phyloP scores from a whole-genome alignment of 2,888 invertebrate species.

The Trichopoda pennipes region DNA sequence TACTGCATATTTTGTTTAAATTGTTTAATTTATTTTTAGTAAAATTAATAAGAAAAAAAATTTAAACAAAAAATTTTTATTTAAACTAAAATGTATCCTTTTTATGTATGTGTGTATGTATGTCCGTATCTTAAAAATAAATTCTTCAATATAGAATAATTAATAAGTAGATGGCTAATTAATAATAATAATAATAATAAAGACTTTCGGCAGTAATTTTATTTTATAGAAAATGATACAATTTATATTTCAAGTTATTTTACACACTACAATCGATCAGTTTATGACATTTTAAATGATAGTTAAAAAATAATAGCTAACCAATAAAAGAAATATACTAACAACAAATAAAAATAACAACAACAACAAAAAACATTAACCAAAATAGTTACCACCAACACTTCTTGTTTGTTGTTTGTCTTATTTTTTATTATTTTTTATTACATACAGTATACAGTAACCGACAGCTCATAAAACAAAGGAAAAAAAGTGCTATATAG shows the following conservation, averaged over 20 bases:
- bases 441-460: not conserved
- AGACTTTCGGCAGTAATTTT: constrained; percentile 32
- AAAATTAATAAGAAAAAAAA: not conserved
- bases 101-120: too few relatives aligned
- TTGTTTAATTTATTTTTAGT: too few relatives aligned
- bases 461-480: constrained; percentile 42
- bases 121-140: too few relatives aligned
- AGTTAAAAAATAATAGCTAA: constrained; percentile 67
- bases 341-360: constrained; percentile 46
- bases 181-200: constrained; percentile 17
- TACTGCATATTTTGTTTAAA: not conserved
- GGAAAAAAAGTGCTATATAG: constrained; percentile 3
- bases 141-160: constrained; percentile 40
- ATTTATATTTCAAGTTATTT: constrained; percentile 22
- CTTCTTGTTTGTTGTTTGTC: constrained; percentile 5
- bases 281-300: constrained; percentile 67
- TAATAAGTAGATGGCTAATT: constrained; percentile 34
- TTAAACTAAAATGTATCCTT: not conserved
- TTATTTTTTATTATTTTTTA: constrained; percentile 18
- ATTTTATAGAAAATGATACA: constrained; percentile 3
- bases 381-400: constrained; percentile 38
- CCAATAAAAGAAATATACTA: constrained; percentile 49
- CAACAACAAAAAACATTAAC: constrained; percentile 16
- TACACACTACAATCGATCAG: constrained; percentile 61
- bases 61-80: not conserved